Percentiles rank a stretch among this genome's conserved stretches.
These are phyloP conservation scores for Rhagium mordax DNA, from an alignment of 2,888 invertebrate genomes.

Conservation along the genomic window DNA sequence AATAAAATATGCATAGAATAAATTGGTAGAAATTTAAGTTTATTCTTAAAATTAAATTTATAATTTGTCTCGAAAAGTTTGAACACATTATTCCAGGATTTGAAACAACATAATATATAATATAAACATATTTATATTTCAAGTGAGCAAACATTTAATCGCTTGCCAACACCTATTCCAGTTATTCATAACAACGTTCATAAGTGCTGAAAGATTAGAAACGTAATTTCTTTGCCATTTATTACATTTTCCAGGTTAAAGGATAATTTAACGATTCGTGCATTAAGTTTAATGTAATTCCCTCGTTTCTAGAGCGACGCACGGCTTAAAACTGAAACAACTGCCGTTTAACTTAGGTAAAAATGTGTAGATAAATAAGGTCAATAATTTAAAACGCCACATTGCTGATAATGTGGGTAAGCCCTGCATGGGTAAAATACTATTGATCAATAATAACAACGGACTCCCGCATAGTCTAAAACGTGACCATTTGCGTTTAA, in stretches of 20 bases:
- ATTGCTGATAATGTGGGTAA: conserved; percentile 15
- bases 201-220: background rate
- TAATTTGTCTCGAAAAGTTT: too few relatives aligned
- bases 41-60: too few relatives aligned
- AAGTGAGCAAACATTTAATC: too few relatives aligned
- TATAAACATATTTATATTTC: too few relatives aligned
- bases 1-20: too few relatives aligned
- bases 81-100: too few relatives aligned
- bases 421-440: background rate
- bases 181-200: background rate
- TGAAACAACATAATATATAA: too few relatives aligned
- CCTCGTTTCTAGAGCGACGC: background rate
- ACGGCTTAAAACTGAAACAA: background rate
- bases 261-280: background rate
- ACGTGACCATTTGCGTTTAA: background rate
- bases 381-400: conserved; percentile 15
- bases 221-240: background rate
- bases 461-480: background rate
- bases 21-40: too few relatives aligned
- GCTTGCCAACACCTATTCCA: too few relatives aligned
- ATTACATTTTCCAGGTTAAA: background rate
- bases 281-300: background rate
- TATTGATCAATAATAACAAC: background rate
- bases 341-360: conserved; percentile 5
- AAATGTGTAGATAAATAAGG: conserved; percentile 6